Percentiles rank a stretch among this genome's conserved stretches.
phyloP scores from a whole-genome alignment of 1,140 invertebrate species.

The Parasteatoda tepidariorum region DNA sequence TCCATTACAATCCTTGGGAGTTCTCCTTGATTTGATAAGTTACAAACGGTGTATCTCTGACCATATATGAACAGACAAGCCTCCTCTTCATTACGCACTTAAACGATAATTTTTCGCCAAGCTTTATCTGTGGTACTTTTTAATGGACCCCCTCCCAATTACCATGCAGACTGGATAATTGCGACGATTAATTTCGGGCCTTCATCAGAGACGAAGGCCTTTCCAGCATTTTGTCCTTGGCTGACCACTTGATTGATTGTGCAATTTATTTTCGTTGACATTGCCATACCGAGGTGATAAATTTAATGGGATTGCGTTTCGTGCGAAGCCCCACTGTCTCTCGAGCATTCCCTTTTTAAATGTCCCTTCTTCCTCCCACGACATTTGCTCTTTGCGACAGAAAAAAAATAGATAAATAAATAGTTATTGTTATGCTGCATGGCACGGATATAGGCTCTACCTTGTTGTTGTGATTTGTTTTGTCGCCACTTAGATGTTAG shows the following conservation, averaged over 20 bases:
- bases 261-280: constrained; percentile 57
- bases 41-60: too few species aligned
- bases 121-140: constrained; percentile 5
- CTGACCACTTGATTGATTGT: constrained; percentile 55
- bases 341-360: not conserved
- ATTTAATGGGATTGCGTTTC: constrained; percentile 55
- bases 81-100: not conserved
- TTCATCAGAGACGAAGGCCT: constrained; percentile 17
- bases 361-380: not conserved
- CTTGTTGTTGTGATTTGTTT: not conserved
- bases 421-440: too few species aligned
- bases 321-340: not conserved
- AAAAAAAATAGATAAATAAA: too few species aligned
- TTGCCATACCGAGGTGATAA: constrained; percentile 48
- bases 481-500: too few species aligned
- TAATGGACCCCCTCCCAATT: constrained; percentile 43
- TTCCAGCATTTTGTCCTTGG: constrained; percentile 23
- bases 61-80: not conserved
- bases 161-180: constrained; percentile 49
- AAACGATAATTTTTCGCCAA: not conserved
- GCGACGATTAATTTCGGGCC: constrained; percentile 41
- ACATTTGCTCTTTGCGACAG: not conserved
- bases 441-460: too few species aligned
- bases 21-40: too few species aligned
- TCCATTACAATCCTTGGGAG: too few species aligned